Evolutionary conservation across 2,113 vertebrate species (phyloP).

Genomic region (Procavia capensis): DNA sequence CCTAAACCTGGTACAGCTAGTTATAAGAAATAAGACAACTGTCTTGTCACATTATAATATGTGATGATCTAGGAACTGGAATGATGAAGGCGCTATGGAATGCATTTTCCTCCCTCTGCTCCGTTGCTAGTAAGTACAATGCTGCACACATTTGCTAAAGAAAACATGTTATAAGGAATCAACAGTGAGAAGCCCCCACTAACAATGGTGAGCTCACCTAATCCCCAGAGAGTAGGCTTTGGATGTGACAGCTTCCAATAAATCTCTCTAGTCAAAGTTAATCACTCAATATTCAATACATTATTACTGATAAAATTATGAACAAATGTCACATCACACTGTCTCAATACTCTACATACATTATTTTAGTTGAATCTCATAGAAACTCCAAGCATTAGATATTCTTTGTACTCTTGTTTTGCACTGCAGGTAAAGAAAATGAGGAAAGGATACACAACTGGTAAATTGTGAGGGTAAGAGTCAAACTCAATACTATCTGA

Average conservation of each 20-base stretch:
- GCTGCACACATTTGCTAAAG: background rate
- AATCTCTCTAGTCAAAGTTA: conserved; percentile 20
- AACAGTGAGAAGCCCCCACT: background rate
- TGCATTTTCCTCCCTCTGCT: background rate
- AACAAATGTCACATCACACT: background rate
- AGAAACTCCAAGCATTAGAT: conserved; percentile 6
- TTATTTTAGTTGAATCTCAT: conserved; percentile 1
- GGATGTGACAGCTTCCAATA: background rate
- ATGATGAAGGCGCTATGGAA: background rate
- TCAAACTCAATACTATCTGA: background rate
- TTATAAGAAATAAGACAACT: background rate
- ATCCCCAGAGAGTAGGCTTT: background rate
- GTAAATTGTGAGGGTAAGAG: background rate
- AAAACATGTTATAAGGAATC: conserved; percentile 28
- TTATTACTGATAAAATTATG: conserved; percentile 17
- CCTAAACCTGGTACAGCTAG: conserved; percentile 28
- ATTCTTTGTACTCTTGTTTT: background rate
- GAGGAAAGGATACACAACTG: background rate
- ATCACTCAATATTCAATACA: conserved; percentile 2
- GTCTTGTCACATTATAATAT: background rate
- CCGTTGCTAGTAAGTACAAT: conserved; percentile 1
- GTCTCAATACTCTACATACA: background rate
- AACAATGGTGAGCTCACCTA: background rate
- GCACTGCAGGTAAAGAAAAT: conserved; percentile 54
- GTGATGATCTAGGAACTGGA: background rate